Conservation (phyloP, 2,113 vertebrate species). For the Nibea albiflora region DNA sequence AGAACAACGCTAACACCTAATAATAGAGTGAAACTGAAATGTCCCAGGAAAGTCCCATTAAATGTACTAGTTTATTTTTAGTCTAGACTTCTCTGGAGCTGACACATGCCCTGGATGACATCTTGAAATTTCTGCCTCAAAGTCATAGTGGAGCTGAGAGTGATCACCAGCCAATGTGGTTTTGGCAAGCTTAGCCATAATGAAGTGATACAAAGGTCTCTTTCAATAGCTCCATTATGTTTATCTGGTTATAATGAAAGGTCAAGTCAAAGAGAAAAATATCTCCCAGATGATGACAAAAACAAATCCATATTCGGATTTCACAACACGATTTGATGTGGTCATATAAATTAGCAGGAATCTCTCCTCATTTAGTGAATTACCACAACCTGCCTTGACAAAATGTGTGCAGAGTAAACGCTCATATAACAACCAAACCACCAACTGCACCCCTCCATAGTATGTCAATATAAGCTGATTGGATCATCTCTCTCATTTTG, state of each 20-base stretch:
- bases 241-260: slow-evolving; percentile 18
- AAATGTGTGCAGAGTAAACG: slow-evolving; percentile 31
- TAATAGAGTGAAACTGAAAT: background rate
- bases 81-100: background rate
- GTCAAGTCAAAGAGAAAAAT: slow-evolving; percentile 3
- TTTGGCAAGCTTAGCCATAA: slow-evolving; percentile 15
- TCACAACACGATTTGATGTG: background rate
- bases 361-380: background rate
- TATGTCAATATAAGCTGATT: slow-evolving; percentile 61
- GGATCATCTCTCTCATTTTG: slow-evolving; percentile 67
- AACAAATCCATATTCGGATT: slow-evolving; percentile 2
- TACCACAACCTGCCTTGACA: slow-evolving; percentile 5
- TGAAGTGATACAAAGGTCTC: slow-evolving; percentile 14
- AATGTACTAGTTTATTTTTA: background rate
- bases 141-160: background rate
- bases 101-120: background rate
- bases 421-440: slow-evolving; percentile 32
- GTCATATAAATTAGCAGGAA: background rate
- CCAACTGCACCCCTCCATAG: slow-evolving; percentile 19
- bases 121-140: slow-evolving; percentile 11
- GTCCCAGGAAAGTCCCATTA: background rate
- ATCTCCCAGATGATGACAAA: background rate
- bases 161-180: background rate
- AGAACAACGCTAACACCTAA: slow-evolving; percentile 1
- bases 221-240: slow-evolving; percentile 11